A percentile compares a stretch with the other conserved stretches of the same genome.
Evolutionary conservation across 2,113 vertebrate species (phyloP).

Genomic region (Strix uralensis): DNA sequence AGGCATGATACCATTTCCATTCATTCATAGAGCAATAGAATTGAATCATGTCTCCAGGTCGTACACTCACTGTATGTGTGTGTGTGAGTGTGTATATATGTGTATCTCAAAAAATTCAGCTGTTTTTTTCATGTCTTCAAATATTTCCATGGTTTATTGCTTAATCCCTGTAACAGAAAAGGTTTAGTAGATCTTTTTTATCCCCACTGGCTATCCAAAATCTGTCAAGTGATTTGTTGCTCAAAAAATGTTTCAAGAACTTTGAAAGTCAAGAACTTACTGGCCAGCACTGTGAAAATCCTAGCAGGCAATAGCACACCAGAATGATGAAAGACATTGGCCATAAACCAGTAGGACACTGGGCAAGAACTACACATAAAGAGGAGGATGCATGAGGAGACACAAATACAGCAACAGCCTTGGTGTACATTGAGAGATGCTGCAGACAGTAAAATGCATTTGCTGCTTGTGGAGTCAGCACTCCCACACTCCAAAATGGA

Average conservation of each 20-base stretch:
- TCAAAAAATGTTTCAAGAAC: neutral
- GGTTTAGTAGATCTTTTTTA: neutral
- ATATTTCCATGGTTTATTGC: neutral
- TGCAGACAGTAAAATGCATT: neutral
- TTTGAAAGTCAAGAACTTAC: neutral
- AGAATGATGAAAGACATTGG: neutral
- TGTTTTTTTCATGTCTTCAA: neutral
- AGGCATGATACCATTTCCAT: neutral
- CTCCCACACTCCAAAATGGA: neutral
- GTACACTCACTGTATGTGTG: neutral
- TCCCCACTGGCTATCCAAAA: neutral
- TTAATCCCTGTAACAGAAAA: neutral
- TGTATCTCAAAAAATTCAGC: neutral
- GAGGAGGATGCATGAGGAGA: neutral
- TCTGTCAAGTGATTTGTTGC: neutral
- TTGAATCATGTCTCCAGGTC: neutral
- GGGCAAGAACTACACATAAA: neutral
- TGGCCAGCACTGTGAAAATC: neutral
- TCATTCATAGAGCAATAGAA: neutral
- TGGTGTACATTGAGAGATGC: rapidly evolving
- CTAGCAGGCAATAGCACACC: neutral
- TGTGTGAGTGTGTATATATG: neutral
- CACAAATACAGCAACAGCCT: neutral
- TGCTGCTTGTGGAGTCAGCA: neutral
- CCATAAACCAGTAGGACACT: neutral